These are phyloP conservation scores for Cepaea nemoralis DNA, from an alignment of 1,140 invertebrate species.

Conservation along the genomic window DNA sequence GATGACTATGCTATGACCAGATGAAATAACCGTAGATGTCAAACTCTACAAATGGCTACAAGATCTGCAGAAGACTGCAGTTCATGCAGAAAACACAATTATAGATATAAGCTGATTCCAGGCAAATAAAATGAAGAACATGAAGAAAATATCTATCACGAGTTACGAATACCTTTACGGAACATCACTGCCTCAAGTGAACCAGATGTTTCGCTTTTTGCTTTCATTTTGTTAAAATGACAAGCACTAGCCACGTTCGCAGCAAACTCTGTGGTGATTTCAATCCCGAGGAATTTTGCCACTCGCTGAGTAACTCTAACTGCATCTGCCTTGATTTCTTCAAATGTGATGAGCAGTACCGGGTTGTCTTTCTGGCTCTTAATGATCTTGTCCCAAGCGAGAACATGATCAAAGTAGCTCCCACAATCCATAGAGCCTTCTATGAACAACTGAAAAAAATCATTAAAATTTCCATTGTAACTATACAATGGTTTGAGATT, in stretches of 20 bases:
- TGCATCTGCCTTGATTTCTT: not conserved
- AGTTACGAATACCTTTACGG: too few relatives aligned
- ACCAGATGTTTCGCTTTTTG: too few relatives aligned
- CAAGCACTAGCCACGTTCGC: not conserved
- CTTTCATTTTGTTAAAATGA: constrained; percentile 18
- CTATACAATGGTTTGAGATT: not conserved
- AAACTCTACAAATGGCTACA: too few relatives aligned
- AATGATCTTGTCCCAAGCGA: constrained; percentile 16
- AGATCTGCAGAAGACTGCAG: too few relatives aligned
- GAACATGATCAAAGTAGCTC: constrained; percentile 21
- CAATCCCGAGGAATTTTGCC: not conserved
- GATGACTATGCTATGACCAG: too few relatives aligned
- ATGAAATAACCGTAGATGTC: too few relatives aligned
- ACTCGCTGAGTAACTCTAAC: not conserved
- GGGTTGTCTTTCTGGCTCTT: not conserved
- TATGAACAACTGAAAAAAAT: constrained; percentile 25
- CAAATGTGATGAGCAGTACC: not conserved
- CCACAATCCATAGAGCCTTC: constrained; percentile 26
- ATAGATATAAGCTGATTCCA: too few relatives aligned
- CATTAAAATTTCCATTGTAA: constrained; percentile 16
- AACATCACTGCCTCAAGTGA: too few relatives aligned
- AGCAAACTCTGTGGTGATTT: not conserved
- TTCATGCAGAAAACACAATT: too few relatives aligned
- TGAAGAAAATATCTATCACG: too few relatives aligned
- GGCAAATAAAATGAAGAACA: too few relatives aligned